phyloP scores from a whole-genome alignment of 35 echinoderm and acorn worm species.

The Strongylocentrotus purpuratus region DNA sequence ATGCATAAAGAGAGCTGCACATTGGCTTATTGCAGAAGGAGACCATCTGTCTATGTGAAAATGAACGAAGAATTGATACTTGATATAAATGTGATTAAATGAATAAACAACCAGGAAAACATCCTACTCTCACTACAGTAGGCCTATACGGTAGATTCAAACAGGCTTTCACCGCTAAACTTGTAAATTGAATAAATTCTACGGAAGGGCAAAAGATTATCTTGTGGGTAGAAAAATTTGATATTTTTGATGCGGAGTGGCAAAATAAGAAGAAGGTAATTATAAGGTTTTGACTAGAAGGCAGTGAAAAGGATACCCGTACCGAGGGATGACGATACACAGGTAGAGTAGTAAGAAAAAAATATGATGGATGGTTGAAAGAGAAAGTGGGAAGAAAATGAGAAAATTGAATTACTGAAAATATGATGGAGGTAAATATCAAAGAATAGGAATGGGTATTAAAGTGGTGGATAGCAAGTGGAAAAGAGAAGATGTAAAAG shows the following conservation, averaged over 20 bases:
- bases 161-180: neutral
- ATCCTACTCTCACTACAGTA: neutral
- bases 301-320: too few relatives aligned
- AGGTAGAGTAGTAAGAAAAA: too few relatives aligned
- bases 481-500: too few relatives aligned
- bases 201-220: neutral
- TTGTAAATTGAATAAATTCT: neutral
- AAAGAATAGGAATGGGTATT: too few relatives aligned
- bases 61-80: neutral
- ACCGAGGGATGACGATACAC: too few relatives aligned
- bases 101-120: neutral
- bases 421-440: too few relatives aligned
- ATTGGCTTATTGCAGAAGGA: neutral
- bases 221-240: neutral
- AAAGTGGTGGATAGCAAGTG: too few relatives aligned
- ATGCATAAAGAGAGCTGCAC: neutral
- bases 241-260: neutral
- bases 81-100: neutral
- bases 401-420: too few relatives aligned
- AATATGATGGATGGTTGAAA: too few relatives aligned
- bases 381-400: too few relatives aligned
- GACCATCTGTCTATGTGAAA: neutral
- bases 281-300: too few relatives aligned
- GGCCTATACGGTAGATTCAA: neutral
- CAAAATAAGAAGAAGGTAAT: too few relatives aligned